These are phyloP conservation scores for Colaptes auratus DNA, from an alignment of 2,113 vertebrate species.

Conservation along the genomic window DNA sequence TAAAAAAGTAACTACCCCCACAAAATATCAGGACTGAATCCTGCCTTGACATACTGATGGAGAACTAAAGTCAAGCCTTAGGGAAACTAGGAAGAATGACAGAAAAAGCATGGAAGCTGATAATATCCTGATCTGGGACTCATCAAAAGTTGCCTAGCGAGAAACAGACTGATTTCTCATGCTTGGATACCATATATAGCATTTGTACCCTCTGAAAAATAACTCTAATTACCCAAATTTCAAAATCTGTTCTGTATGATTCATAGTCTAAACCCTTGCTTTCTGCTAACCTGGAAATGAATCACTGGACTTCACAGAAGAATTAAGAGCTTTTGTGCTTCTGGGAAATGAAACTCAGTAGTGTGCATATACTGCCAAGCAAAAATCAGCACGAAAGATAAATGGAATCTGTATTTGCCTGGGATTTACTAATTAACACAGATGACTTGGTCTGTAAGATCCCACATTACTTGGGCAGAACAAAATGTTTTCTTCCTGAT, in stretches of 20 bases:
- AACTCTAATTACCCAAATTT: neutral
- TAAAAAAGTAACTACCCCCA: neutral
- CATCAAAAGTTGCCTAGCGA: neutral
- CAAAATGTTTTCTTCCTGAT: neutral
- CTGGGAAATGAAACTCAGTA: neutral
- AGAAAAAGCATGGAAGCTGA: neutral
- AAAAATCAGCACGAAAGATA: neutral
- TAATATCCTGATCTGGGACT: neutral
- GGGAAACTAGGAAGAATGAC: neutral
- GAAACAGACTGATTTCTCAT: neutral
- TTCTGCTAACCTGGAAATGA: slow-evolving; percentile 35
- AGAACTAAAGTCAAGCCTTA: neutral
- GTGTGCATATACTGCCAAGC: neutral
- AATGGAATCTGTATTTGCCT: neutral
- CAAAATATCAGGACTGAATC: neutral
- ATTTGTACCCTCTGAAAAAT: neutral
- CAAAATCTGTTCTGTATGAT: neutral
- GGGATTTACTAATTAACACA: neutral
- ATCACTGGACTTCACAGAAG: neutral
- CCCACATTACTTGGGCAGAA: neutral
- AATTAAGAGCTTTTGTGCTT: neutral
- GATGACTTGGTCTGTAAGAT: neutral
- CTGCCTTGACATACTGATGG: rapidly evolving
- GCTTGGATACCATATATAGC: neutral
- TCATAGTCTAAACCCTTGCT: neutral